Conservation (phyloP, 2,113 vertebrate species). For the Neopipo cinnamomea region DNA sequence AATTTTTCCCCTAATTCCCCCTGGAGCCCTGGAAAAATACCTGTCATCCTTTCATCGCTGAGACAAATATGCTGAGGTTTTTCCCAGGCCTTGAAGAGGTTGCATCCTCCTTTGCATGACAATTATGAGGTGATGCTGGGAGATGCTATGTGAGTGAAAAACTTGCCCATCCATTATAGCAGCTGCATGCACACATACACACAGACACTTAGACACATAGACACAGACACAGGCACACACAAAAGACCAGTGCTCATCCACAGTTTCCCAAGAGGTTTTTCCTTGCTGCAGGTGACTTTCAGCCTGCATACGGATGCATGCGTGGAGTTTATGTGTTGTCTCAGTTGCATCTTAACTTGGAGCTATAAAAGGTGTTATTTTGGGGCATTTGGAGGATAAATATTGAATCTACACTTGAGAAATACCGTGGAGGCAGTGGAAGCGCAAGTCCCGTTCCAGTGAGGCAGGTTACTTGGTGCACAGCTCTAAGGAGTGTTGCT, state of each 20-base stretch:
- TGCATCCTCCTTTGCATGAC: neutral
- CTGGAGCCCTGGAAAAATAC: constrained; percentile 1
- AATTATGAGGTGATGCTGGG: neutral
- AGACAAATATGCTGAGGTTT: neutral
- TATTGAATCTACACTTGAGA: neutral
- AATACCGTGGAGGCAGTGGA: neutral
- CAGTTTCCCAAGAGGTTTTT: neutral
- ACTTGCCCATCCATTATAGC: neutral
- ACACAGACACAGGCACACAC: too few species aligned
- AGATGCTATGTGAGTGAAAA: neutral
- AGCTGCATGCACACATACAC: neutral
- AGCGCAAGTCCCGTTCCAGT: neutral
- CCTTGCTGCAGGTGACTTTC: neutral
- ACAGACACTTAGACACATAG: too few species aligned
- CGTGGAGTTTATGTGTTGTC: neutral
- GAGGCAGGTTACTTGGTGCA: accelerated
- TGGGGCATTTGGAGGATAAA: neutral
- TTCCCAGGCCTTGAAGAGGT: neutral
- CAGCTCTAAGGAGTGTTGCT: neutral
- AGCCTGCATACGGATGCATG: accelerated
- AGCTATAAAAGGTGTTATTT: neutral
- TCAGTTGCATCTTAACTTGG: neutral
- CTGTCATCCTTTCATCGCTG: neutral
- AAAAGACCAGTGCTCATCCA: neutral
- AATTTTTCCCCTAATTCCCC: neutral